A percentile compares a stretch with the other conserved stretches of the same genome.
Conservation (phyloP, 2,113 vertebrate species). For the Rhadina sibilatrix region DNA sequence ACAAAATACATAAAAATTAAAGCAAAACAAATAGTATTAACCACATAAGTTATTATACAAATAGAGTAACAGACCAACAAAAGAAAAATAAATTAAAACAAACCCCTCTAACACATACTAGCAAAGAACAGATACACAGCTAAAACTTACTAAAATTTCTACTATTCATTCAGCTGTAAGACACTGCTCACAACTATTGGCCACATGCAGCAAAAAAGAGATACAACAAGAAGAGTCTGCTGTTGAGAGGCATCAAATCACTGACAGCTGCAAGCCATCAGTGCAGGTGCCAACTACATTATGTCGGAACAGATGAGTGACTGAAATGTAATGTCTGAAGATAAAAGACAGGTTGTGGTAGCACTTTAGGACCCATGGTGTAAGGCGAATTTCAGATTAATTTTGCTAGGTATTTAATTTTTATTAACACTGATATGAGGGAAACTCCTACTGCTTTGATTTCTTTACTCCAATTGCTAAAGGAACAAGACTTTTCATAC, state of each 20-base stretch:
- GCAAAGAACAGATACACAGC: conserved; percentile 38
- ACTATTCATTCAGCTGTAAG: background rate
- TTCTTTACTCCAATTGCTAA: background rate
- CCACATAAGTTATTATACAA: conserved; percentile 45
- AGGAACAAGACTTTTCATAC: background rate
- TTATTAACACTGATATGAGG: background rate
- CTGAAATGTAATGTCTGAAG: conserved; percentile 46
- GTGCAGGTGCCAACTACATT: background rate
- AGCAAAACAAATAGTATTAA: conserved; percentile 45
- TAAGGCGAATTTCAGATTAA: background rate
- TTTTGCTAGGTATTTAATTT: background rate
- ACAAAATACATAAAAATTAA: conserved; percentile 35
- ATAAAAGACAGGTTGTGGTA: conserved; percentile 39
- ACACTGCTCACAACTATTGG: background rate
- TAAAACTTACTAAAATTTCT: background rate
- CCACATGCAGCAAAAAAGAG: conserved; percentile 22
- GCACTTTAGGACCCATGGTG: conserved; percentile 4
- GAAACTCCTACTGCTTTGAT: background rate
- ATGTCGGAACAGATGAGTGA: conserved; percentile 45
- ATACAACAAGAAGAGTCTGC: conserved; percentile 14
- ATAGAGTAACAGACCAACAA: conserved; percentile 47
- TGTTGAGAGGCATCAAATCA: background rate
- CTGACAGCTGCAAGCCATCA: background rate
- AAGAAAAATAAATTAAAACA: conserved; percentile 68
- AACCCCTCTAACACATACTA: conserved; percentile 32